phyloP scores from a whole-genome alignment of 1,140 invertebrate species.

The Tachypleus tridentatus region DNA sequence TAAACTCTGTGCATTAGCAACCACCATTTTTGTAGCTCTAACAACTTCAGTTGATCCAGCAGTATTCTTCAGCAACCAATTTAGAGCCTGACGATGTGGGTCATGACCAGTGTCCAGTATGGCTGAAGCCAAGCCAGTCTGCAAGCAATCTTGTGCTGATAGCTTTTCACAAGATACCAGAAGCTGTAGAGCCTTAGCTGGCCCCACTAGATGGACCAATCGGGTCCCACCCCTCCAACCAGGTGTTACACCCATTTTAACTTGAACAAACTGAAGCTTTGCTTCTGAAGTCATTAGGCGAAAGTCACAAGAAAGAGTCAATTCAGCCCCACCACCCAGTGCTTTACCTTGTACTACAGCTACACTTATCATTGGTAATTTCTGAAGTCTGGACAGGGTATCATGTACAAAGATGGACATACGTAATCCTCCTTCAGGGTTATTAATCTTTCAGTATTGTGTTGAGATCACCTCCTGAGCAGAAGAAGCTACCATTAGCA shows the following conservation, averaged over 20 bases:
- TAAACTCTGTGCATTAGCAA: slow-evolving; percentile 23
- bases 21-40: slow-evolving; percentile 35
- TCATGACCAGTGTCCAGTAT: slow-evolving; percentile 24
- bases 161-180: slow-evolving; percentile 35
- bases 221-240: slow-evolving; percentile 46
- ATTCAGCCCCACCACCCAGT: slow-evolving; percentile 48
- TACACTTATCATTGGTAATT: slow-evolving; percentile 36
- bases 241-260: slow-evolving; percentile 42
- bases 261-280: slow-evolving; percentile 45
- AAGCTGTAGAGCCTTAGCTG: slow-evolving; percentile 36
- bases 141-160: slow-evolving; percentile 30
- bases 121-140: slow-evolving; percentile 33
- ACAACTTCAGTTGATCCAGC: slow-evolving; percentile 27
- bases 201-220: slow-evolving; percentile 37
- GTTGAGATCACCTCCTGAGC: slow-evolving; percentile 42
- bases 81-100: slow-evolving; percentile 26
- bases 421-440: slow-evolving; percentile 32
- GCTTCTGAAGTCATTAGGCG: slow-evolving; percentile 35
- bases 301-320: slow-evolving; percentile 44
- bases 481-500: slow-evolving; percentile 40
- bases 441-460: slow-evolving; percentile 34
- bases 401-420: slow-evolving; percentile 44
- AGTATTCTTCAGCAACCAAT: slow-evolving; percentile 33
- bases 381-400: slow-evolving; percentile 35
- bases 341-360: slow-evolving; percentile 42